A percentile compares a stretch with the other conserved stretches of the same genome.
Conservation (phyloP, 2,888 invertebrate species). For the Lithophane socia region DNA sequence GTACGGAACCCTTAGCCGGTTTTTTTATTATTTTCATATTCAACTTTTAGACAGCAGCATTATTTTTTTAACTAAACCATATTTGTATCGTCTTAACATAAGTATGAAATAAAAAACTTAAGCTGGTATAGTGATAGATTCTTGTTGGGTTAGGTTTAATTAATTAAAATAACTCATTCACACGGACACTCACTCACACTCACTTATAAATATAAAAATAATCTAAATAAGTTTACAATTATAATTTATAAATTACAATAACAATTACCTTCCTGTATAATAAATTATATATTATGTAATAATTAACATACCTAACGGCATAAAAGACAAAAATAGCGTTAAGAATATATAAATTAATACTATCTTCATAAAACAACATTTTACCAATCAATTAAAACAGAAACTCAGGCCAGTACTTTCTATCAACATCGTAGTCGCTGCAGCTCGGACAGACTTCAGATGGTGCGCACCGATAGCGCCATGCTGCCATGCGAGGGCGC, state of each 20-base stretch:
- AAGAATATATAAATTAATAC: too few relatives aligned
- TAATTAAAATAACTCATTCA: background rate
- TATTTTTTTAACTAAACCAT: too few relatives aligned
- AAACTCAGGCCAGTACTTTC: slow-evolving; percentile 25
- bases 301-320: background rate
- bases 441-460: slow-evolving; percentile 48
- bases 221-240: background rate
- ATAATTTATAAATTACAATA: background rate
- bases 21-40: background rate
- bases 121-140: background rate
- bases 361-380: background rate
- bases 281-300: too few relatives aligned
- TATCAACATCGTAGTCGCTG: slow-evolving; percentile 15
- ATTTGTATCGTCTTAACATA: background rate
- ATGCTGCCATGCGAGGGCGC: slow-evolving; percentile 34
- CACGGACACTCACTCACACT: background rate
- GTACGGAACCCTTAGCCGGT: too few relatives aligned
- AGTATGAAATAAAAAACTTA: background rate
- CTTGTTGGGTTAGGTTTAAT: background rate
- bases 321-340: background rate
- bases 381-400: slow-evolving; percentile 26
- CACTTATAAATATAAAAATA: background rate
- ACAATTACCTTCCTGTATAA: too few relatives aligned
- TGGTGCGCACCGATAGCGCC: slow-evolving; percentile 49
- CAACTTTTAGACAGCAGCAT: background rate